phyloP scores from a whole-genome alignment of 2,888 invertebrate species.

The Ptilodon capucinus region DNA sequence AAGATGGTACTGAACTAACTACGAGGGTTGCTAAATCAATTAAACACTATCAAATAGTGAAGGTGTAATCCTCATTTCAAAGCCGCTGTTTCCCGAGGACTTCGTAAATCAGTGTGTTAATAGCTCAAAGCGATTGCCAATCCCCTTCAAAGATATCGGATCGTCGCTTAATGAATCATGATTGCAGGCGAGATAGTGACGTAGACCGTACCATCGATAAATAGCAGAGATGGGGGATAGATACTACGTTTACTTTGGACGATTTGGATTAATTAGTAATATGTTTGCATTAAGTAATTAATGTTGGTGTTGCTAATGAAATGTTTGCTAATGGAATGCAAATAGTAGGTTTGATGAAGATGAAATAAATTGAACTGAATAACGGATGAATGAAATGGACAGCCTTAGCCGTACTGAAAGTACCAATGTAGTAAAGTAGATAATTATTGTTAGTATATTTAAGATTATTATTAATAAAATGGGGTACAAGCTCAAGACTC shows the following conservation, averaged over 20 bases:
- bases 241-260: constrained; percentile 2
- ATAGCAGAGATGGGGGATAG: neutral
- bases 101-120: constrained; percentile 61
- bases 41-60: no score
- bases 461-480: neutral
- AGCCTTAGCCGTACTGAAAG: no score
- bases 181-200: constrained; percentile 42
- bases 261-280: constrained; percentile 16
- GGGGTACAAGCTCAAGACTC: no score
- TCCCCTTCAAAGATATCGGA: constrained; percentile 51
- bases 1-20: no score
- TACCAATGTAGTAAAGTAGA: no score
- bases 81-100: constrained; percentile 35
- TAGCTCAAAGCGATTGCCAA: constrained; percentile 60
- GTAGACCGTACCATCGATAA: constrained; percentile 19
- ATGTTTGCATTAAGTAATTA: neutral
- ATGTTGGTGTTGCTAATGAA: neutral
- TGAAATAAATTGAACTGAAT: neutral
- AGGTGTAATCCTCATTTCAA: constrained; percentile 21
- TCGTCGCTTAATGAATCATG: constrained; percentile 53
- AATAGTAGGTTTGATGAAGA: neutral
- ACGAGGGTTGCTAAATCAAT: no score
- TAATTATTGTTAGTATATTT: neutral
- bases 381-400: neutral
- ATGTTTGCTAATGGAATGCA: neutral